phyloP scores from a whole-genome alignment of 2,888 invertebrate genomes.

The Pammene aurita region DNA sequence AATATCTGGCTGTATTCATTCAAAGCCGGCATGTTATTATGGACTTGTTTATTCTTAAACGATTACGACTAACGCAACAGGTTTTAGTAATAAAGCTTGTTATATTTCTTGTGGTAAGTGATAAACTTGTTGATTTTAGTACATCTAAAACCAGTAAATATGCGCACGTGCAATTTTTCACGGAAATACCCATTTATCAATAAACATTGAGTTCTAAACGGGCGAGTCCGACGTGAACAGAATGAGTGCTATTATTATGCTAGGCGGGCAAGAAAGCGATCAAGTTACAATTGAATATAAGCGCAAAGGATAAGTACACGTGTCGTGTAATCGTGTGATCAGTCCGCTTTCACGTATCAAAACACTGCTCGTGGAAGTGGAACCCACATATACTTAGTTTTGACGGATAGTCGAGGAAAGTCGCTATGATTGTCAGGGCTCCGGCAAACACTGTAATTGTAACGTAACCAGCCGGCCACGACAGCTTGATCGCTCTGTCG shows the following conservation, averaged over 20 bases:
- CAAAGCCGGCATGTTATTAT: constrained; percentile 17
- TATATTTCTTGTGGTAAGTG: constrained; percentile 9
- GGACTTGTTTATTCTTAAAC: constrained; percentile 19
- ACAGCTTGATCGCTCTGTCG: constrained; percentile 40
- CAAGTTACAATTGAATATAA: constrained; percentile 66
- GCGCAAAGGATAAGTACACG: constrained; percentile 58
- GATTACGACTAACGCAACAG: constrained; percentile 11
- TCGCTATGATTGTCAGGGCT: constrained; percentile 56
- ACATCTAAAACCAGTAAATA: background rate
- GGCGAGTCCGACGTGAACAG: background rate
- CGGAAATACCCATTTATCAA: constrained; percentile 7
- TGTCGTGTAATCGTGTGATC: constrained; percentile 63
- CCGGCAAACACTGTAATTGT: constrained; percentile 55
- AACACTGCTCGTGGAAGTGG: constrained; percentile 25
- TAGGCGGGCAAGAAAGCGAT: constrained; percentile 62
- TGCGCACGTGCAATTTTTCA: constrained; percentile 10
- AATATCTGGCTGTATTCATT: constrained; percentile 11
- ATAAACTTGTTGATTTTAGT: constrained; percentile 10
- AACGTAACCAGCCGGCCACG: constrained; percentile 52
- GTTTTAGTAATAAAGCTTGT: constrained; percentile 16
- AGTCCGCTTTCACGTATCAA: constrained; percentile 64
- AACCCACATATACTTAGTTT: constrained; percentile 35
- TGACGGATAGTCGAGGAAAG: constrained; percentile 57
- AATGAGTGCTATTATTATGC: constrained; percentile 41
- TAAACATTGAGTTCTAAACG: constrained; percentile 7